phyloP scores from a whole-genome alignment of 2,797 vertebrate species.

The Halcyon badia region DNA sequence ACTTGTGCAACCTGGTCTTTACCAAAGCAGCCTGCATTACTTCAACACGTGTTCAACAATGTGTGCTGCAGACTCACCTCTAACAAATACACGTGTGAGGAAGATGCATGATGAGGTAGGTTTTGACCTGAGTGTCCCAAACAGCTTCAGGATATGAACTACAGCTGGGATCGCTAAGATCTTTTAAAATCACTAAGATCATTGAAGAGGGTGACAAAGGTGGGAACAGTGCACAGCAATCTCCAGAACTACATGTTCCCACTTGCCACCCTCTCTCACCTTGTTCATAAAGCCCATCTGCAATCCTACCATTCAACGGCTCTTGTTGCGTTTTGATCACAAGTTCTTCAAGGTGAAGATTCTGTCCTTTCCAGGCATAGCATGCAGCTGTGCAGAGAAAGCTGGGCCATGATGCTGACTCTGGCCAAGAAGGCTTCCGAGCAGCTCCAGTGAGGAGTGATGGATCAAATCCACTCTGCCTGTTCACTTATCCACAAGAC shows the following conservation, averaged over 20 bases:
- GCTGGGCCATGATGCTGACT: neutral
- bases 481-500: neutral
- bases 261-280: slow-evolving; percentile 5
- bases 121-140: neutral
- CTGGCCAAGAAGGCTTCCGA: neutral
- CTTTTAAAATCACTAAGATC: neutral
- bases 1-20: neutral
- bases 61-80: neutral
- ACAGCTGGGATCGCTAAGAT: neutral
- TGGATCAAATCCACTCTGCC: neutral
- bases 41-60: rapidly evolving
- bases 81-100: neutral
- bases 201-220: neutral
- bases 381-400: neutral
- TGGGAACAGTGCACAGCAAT: neutral
- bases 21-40: neutral
- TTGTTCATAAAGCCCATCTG: neutral
- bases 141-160: neutral
- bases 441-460: neutral
- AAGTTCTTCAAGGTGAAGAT: slow-evolving; percentile 60
- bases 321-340: slow-evolving; percentile 2
- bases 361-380: neutral
- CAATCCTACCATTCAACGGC: neutral
- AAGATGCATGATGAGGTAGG: neutral
- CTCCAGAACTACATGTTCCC: slow-evolving; percentile 41